Base-by-base conservation (phyloP, 2,888 invertebrate genomes). In the Thecophora atra region DNA sequence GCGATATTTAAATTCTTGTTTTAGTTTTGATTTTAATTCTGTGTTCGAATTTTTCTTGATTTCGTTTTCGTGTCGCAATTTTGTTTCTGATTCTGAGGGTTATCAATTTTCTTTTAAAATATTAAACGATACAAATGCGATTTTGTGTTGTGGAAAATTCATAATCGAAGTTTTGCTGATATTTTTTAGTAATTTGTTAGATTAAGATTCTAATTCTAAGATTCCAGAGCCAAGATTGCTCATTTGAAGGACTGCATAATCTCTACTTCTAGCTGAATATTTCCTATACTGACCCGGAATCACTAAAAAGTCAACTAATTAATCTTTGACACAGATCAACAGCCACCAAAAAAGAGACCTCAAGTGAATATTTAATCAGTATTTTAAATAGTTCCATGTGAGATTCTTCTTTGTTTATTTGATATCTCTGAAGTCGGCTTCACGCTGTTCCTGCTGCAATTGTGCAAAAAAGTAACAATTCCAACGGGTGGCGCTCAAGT, bases 71-170 rank as follows among this genome's bases (percentile, higher is more conserved):
- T 21, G 21, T 19, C 42, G 54, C 54, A n/a, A n/a, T n/a, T n/a
- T n/a, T n/a, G 54, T 30, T 37, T 56, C 44, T n/a, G 28, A 42
- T 54, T 67, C 54, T 37, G 19, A 19, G 42, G 24, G 67, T 56
- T 67, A 67, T 69, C 69, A 71, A 64, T 28, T 64, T 56, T 44
- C n/a, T 52, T 44, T 44, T 63, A 7, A n/a, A n/a, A 21, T 17
- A 11, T 63, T 15, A 17, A 51, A 28, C 28, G 42, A n/a, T 63
- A 11, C 17, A 51, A 24, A 15, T 30, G 17, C 60, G n/a, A 47
- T 5, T 30, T 17, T 24, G 24, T 24, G 24, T 30, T 51, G 64
- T 64, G 15, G 51, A 26, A 64, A 64, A 8, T 64, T 24, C 7
- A 47, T 19, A 64, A n/a, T 19, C 17, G 7, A 15, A n/a, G 13